These are phyloP conservation scores for Cantharis rufa DNA, from an alignment of 2,888 invertebrate species.

Conservation along the genomic window DNA sequence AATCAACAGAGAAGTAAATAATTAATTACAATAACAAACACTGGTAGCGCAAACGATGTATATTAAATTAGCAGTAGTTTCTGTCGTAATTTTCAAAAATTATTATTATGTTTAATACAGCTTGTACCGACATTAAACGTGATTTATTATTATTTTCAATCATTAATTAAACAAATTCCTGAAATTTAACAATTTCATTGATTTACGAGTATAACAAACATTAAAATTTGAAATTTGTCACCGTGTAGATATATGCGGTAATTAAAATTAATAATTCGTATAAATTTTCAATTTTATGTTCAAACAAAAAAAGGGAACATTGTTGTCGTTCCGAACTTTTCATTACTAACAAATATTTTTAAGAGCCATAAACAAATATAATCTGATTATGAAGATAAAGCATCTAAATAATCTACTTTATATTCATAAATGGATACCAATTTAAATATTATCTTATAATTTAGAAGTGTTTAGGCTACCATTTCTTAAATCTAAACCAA, in stretches of 20 bases:
- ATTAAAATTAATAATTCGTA: background rate
- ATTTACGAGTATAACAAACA: background rate
- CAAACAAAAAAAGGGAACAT: background rate
- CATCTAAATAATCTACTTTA: background rate
- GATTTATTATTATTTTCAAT: constrained; percentile 6
- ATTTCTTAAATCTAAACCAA: background rate
- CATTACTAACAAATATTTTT: background rate
- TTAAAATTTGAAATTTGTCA: background rate
- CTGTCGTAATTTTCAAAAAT: constrained; percentile 25
- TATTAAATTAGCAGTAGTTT: constrained; percentile 27
- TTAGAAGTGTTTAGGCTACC: background rate
- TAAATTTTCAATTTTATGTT: background rate
- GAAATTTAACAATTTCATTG: background rate
- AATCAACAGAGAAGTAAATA: constrained; percentile 9
- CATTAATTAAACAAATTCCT: background rate
- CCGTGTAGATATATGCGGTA: background rate
- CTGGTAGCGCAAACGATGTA: constrained; percentile 15
- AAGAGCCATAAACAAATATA: background rate
- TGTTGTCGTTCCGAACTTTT: background rate
- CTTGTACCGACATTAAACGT: constrained; percentile 12
- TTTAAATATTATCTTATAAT: background rate
- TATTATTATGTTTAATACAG: constrained; percentile 17
- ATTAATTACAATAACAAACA: constrained; percentile 26
- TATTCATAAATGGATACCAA: background rate
- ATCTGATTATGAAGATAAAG: constrained; percentile 2